phyloP scores from a whole-genome alignment of 2,888 invertebrate species.

The Theretra japonica region DNA sequence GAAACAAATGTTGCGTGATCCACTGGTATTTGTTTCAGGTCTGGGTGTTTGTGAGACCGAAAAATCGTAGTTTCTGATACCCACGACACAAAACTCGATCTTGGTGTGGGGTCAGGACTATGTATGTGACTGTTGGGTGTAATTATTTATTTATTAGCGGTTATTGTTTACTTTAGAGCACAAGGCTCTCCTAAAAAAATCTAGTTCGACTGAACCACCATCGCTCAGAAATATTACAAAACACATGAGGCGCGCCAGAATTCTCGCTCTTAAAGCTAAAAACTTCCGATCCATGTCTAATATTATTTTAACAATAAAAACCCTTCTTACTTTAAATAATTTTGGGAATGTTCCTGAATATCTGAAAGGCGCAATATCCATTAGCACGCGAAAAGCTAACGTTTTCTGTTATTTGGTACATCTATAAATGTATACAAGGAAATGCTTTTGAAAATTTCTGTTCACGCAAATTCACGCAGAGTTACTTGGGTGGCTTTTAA shows the following conservation, averaged over 20 bases:
- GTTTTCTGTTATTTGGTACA: slow-evolving; percentile 31
- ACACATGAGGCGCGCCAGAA: neutral
- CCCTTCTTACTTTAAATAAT: slow-evolving; percentile 38
- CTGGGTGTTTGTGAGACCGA: too few relatives aligned
- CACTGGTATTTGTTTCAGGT: too few relatives aligned
- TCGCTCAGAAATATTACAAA: neutral
- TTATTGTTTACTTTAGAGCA: too few relatives aligned
- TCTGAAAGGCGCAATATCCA: slow-evolving; percentile 40
- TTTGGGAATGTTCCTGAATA: slow-evolving; percentile 38
- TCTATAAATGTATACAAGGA: slow-evolving; percentile 18
- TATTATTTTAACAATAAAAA: slow-evolving; percentile 31
- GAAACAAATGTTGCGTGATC: too few relatives aligned
- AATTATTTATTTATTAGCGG: too few relatives aligned
- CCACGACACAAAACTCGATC: too few relatives aligned
- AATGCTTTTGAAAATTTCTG: neutral
- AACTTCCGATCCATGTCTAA: slow-evolving; percentile 6
- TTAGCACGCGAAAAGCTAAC: slow-evolving; percentile 39
- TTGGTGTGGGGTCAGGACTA: too few relatives aligned
- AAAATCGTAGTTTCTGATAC: too few relatives aligned
- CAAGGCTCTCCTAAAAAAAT: too few relatives aligned
- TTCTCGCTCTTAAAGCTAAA: neutral
- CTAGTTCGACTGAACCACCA: too few relatives aligned
- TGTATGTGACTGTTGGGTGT: too few relatives aligned
- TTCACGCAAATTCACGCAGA: neutral
- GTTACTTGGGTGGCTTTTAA: slow-evolving; percentile 1